Base-by-base conservation (phyloP, 2,113 vertebrate species). In the Tursiops truncatus region DNA sequence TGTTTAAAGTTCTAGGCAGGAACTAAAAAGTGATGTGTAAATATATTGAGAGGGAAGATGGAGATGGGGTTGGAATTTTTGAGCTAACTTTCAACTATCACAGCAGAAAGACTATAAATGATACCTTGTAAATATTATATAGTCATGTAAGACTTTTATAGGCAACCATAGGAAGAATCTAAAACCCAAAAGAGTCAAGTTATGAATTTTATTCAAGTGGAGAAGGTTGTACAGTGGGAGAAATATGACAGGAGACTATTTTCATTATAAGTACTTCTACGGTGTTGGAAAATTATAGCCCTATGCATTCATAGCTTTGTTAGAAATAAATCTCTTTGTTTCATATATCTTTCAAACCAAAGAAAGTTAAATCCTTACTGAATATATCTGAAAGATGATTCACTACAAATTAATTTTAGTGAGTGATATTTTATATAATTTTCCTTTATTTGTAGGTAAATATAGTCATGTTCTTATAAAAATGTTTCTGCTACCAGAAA, bases 351-450 rank as follows among this genome's bases (percentile, higher is more conserved):
- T 92, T 89, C 73, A 73, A 87, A 62, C 25, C 36, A 38, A 71
- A 28, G 17, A 91, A 85, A 92, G 53, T 81, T 70, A 95, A 86
- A 93, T 50, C 17, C 41, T 70, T 18, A 28, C 28, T 65, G 33
- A 70, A 92, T 89, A 68, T 89, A 73, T 80, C 21, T 73, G 81
- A 79, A 92, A 84, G 31, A 63, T 63, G n/a, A 88, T 63, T 93
- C 26, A 94, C 38, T 74, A n/a, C 14, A 94, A 83, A 90, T 28
- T 77, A 81, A 84, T 53, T 83, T 94, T 74, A 50, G 25, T 50
- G 67, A 74, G 56, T 8, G 9, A 31, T 53, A 83, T 36, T 95
- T 73, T 91, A 36, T 71, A 18, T 23, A 77, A 21, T 62, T 68
- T 62, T 86, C 9, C 60, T 92, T 85, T 70, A 53, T 89, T 94